Conservation (phyloP, 1,140 invertebrate genomes). For the Bombus waltoni region DNA sequence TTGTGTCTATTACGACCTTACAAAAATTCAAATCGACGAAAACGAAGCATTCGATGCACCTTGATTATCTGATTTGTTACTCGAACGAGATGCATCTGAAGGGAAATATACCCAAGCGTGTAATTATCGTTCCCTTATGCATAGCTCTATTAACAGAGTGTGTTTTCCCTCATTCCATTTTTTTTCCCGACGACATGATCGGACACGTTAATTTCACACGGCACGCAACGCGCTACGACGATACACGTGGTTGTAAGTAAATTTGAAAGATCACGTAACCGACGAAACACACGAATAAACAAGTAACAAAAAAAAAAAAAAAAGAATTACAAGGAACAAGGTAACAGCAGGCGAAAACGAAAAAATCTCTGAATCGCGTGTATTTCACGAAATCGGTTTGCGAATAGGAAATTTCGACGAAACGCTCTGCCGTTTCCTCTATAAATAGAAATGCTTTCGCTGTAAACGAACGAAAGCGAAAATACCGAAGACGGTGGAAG, state of each 20-base stretch:
- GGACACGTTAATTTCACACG: background rate
- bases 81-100: background rate
- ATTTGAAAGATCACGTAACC: background rate
- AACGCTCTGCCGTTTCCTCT: background rate
- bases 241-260: background rate
- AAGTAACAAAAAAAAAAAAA: background rate
- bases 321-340: background rate
- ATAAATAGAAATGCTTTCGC: constrained; percentile 46
- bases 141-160: background rate
- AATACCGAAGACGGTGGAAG: constrained; percentile 26
- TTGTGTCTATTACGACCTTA: background rate
- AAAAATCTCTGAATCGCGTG: too few species aligned
- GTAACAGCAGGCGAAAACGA: too few species aligned
- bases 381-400: too few species aligned
- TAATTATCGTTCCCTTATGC: background rate
- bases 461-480: background rate
- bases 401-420: background rate
- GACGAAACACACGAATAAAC: background rate
- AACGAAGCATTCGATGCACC: background rate
- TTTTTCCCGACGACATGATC: background rate
- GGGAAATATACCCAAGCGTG: background rate
- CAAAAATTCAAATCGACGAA: background rate
- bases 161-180: background rate
- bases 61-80: background rate
- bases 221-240: background rate